These are phyloP conservation scores for Centropus unirufus DNA, from an alignment of 2,113 vertebrate genomes.

Conservation along the genomic window DNA sequence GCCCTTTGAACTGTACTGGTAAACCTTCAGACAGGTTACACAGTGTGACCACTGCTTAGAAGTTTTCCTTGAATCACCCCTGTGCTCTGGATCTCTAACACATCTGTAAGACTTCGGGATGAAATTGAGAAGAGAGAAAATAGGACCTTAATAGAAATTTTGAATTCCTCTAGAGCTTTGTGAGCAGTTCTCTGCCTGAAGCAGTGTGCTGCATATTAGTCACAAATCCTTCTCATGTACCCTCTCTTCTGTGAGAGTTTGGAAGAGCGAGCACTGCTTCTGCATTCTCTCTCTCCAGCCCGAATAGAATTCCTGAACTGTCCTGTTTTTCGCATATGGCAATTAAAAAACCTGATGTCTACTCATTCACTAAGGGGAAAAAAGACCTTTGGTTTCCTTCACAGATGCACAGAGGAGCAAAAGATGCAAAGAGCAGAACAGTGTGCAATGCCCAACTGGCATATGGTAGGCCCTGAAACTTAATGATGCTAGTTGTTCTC, in stretches of 20 bases:
- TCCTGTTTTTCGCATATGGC: background rate
- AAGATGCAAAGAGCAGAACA: background rate
- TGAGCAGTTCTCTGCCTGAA: background rate
- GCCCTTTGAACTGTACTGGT: conserved; percentile 17
- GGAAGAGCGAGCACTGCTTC: accelerated
- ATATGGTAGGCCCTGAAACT: accelerated
- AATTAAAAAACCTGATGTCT: background rate
- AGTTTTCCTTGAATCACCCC: background rate
- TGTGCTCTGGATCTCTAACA: background rate
- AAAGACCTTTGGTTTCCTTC: background rate
- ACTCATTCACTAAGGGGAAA: background rate
- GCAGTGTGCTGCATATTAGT: background rate
- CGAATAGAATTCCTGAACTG: background rate
- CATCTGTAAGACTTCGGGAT: background rate
- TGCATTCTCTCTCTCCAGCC: background rate
- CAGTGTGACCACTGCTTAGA: background rate
- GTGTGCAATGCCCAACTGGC: background rate
- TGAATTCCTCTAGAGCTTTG: background rate
- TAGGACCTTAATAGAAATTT: background rate
- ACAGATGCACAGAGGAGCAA: background rate
- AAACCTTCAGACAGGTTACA: conserved; percentile 1
- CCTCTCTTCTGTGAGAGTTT: background rate
- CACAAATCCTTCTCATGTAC: too few species aligned
- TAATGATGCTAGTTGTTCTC: background rate
- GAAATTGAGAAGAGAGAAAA: background rate